Percentiles rank a stretch among this genome's conserved stretches.
These are phyloP conservation scores for Synergus itoensis DNA, from an alignment of 2,888 invertebrate genomes.

Conservation along the genomic window DNA sequence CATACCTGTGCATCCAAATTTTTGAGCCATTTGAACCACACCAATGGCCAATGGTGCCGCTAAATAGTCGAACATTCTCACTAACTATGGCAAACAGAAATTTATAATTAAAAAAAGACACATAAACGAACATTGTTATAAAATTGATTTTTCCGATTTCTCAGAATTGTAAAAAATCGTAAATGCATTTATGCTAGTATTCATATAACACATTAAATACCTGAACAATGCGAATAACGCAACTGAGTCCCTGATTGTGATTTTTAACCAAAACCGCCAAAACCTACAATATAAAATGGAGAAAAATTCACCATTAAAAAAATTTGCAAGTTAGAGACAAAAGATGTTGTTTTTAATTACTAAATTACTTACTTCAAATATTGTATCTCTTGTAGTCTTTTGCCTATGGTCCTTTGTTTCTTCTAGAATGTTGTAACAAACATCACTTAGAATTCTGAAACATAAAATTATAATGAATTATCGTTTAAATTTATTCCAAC, in stretches of 20 bases:
- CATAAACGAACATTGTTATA: slow-evolving; percentile 24
- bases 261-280: slow-evolving; percentile 89
- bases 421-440: slow-evolving; percentile 87
- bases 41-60: slow-evolving; percentile 85
- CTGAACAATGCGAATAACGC: slow-evolving; percentile 84
- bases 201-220: slow-evolving; percentile 67
- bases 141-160: slow-evolving; percentile 53
- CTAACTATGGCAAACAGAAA: slow-evolving; percentile 80
- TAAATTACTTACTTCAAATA: slow-evolving; percentile 77
- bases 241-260: slow-evolving; percentile 90
- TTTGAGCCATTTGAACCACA: slow-evolving; percentile 84
- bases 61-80: slow-evolving; percentile 88
- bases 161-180: too few species aligned
- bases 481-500: too few species aligned
- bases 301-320: slow-evolving; percentile 14
- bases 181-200: background rate
- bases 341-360: background rate
- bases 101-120: slow-evolving; percentile 56
- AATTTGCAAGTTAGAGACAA: background rate
- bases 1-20: slow-evolving; percentile 84
- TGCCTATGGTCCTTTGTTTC: slow-evolving; percentile 82
- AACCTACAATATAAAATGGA: slow-evolving; percentile 80
- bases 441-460: slow-evolving; percentile 84
- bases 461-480: slow-evolving; percentile 37
- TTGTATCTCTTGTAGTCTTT: slow-evolving; percentile 83